A percentile compares a stretch with the other conserved stretches of the same genome.
These are phyloP conservation scores for Vidua macroura DNA, from an alignment of 2,113 vertebrate species.

Conservation along the genomic window DNA sequence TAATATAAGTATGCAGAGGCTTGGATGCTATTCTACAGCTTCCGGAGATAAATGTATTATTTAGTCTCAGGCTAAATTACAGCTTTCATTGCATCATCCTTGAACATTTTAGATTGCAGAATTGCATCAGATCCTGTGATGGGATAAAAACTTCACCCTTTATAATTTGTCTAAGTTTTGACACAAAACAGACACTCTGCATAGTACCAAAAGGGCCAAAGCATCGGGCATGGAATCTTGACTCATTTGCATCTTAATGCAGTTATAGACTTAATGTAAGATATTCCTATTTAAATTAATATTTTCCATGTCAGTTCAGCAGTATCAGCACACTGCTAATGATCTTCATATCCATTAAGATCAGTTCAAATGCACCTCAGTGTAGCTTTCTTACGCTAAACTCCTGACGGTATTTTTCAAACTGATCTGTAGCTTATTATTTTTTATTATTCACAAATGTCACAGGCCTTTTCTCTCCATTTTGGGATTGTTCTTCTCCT, in stretches of 20 bases:
- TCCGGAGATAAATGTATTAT: not conserved
- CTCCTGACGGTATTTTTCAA: slow-evolving; percentile 25
- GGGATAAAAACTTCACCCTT: not conserved
- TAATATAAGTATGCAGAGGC: not conserved
- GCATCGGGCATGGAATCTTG: not conserved
- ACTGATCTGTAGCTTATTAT: slow-evolving; percentile 45
- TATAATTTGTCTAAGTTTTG: not conserved
- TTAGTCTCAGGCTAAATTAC: not conserved
- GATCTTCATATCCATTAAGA: slow-evolving; percentile 55
- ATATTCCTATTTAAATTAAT: slow-evolving; percentile 65
- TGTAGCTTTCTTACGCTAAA: not conserved
- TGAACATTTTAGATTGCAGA: not conserved
- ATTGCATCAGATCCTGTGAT: not conserved
- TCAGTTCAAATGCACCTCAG: slow-evolving; percentile 47
- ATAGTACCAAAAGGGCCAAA: not conserved
- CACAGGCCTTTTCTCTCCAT: slow-evolving; percentile 28
- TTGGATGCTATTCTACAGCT: not conserved
- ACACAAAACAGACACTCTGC: not conserved
- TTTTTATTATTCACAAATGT: slow-evolving; percentile 66
- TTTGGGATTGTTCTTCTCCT: slow-evolving; percentile 39
- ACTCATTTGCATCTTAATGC: not conserved
- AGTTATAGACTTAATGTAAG: not conserved
- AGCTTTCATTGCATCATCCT: not conserved
- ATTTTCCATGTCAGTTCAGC: slow-evolving; percentile 35
- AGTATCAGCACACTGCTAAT: slow-evolving; percentile 58